A percentile compares a stretch with the other conserved stretches of the same genome.
Evolutionary conservation across 2,888 invertebrate species (phyloP).

Genomic region (Patella ulyssiponensis): DNA sequence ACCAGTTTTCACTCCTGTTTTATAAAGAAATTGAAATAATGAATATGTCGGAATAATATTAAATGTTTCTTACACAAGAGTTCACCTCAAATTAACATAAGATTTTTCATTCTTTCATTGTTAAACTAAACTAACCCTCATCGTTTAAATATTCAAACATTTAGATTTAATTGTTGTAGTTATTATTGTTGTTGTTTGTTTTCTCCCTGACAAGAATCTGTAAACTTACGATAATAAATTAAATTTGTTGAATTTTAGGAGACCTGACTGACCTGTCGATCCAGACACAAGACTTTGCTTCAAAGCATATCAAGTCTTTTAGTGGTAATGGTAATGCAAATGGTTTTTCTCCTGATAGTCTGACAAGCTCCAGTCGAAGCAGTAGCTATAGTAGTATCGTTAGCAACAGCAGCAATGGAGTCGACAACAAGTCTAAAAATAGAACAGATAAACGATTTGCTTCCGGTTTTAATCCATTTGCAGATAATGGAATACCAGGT

Average conservation of each 20-base stretch:
- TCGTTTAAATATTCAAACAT: no score
- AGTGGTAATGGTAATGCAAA: slow-evolving; percentile 31
- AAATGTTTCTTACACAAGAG: no score
- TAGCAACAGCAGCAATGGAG: slow-evolving; percentile 51
- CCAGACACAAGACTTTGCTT: slow-evolving; percentile 66
- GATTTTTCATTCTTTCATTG: no score
- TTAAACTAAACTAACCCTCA: no score
- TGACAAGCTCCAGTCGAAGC: slow-evolving; percentile 55
- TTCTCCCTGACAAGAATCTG: no score
- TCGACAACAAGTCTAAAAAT: slow-evolving; percentile 29
- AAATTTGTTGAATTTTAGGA: slow-evolving; percentile 36
- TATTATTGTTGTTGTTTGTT: no score
- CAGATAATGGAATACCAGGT: slow-evolving; percentile 47
- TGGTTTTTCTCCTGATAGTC: slow-evolving; percentile 49
- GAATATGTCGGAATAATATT: no score
- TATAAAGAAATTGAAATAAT: no score
- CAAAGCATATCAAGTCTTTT: slow-evolving; percentile 50
- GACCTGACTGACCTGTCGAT: slow-evolving; percentile 65
- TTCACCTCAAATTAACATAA: no score
- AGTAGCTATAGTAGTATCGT: slow-evolving; percentile 68
- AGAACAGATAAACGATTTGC: slow-evolving; percentile 38
- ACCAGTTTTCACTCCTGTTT: no score
- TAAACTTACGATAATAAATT: neutral
- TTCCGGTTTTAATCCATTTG: slow-evolving; percentile 44
- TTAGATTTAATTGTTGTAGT: no score